A percentile compares a stretch with the other conserved stretches of the same genome.
These are phyloP conservation scores for Microhierax caerulescens DNA, from an alignment of 2,797 vertebrate species.

Conservation along the genomic window DNA sequence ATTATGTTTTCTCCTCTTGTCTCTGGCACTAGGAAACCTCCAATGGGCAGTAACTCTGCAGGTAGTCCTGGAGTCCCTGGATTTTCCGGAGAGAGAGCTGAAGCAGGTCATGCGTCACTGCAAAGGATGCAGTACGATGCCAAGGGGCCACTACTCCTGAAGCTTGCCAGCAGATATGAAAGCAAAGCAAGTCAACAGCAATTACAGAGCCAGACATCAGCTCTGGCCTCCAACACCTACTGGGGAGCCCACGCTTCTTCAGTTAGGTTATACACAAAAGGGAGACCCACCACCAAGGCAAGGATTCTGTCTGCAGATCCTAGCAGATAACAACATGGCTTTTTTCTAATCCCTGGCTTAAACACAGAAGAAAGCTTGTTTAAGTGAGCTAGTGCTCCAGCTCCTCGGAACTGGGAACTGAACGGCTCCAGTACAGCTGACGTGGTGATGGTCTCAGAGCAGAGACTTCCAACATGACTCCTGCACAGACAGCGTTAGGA, in stretches of 20 bases:
- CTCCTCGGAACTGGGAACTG: background rate
- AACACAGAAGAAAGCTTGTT: background rate
- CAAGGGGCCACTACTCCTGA: background rate
- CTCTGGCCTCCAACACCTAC: background rate
- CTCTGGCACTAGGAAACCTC: background rate
- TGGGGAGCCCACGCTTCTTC: background rate
- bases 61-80: background rate
- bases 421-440: background rate
- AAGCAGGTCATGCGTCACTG: background rate
- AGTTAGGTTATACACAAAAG: background rate
- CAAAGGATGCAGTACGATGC: background rate
- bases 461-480: background rate
- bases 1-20: background rate
- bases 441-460: background rate
- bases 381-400: background rate
- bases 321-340: background rate
- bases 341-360: background rate
- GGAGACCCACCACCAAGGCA: background rate
- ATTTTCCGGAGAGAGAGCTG: background rate
- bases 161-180: background rate
- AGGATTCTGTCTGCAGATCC: background rate
- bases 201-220: background rate
- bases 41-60: background rate
- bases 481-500: background rate
- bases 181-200: constrained; percentile 1